These are phyloP conservation scores for Seira ritae DNA, from an alignment of 2,888 invertebrate species.

Conservation along the genomic window DNA sequence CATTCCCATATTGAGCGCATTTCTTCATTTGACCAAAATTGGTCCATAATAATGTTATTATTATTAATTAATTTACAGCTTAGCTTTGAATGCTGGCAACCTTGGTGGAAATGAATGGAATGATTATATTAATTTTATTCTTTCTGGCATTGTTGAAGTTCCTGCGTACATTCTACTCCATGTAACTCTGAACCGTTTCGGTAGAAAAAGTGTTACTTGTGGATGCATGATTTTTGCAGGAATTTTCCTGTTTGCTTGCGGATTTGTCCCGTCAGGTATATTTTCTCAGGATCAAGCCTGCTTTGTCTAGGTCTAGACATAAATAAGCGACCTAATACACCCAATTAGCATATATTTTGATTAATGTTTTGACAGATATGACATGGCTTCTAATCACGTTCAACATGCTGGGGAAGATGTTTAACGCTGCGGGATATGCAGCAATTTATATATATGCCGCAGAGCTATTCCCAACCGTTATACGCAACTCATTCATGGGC, in stretches of 20 bases:
- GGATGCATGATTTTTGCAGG: conserved; percentile 79
- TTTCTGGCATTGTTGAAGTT: conserved; percentile 86
- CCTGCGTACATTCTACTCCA: conserved; percentile 83
- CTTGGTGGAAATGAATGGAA: conserved; percentile 86
- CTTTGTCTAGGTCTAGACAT: too few relatives aligned
- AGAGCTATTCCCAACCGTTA: conserved; percentile 86
- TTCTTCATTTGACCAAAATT: too few relatives aligned
- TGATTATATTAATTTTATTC: conserved; percentile 84
- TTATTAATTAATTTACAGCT: too few relatives aligned
- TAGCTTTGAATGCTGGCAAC: conserved; percentile 85
- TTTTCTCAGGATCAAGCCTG: too few relatives aligned
- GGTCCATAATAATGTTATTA: too few relatives aligned
- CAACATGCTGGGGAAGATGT: conserved; percentile 84
- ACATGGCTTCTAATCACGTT: conserved; percentile 77
- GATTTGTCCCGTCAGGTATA: conserved; percentile 62
- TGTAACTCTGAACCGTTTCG: conserved; percentile 83
- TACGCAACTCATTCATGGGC: conserved; percentile 81
- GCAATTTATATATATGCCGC: conserved; percentile 85
- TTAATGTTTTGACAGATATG: background rate
- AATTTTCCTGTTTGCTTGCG: conserved; percentile 71
- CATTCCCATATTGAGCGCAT: too few relatives aligned
- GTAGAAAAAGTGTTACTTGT: conserved; percentile 82
- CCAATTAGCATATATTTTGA: background rate
- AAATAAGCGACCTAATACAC: background rate
- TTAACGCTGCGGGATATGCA: conserved; percentile 85